Evolutionary conservation across 2,797 vertebrate species (phyloP), one percentile per base, ranked within the genome.

Genomic region (Harpagifer antarcticus): DNA sequence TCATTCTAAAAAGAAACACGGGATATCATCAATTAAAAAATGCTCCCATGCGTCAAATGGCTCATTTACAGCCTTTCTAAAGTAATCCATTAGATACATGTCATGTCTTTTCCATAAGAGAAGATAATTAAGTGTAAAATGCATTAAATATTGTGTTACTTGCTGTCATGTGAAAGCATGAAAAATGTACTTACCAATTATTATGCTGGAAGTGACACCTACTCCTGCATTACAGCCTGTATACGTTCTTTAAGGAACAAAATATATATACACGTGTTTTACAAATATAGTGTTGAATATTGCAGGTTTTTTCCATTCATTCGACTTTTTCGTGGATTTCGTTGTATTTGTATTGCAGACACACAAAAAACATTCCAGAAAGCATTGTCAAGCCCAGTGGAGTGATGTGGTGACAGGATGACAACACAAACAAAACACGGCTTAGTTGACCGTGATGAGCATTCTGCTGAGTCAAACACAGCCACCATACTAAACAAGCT

Each of bases 391-490:
- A 20, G 48, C 15, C 43, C 33, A 20, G 42, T 17, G 48, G 16
- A 69, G 44, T 49, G 57, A 72, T 42, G 60, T 57, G 60, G 13
- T 53, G 56, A 74, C 62, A 62, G 57, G n/a, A n/a, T 64, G 52
- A 61, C 60, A 74, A 68, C 23, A 45, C 44, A 61, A n/a, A 65
- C 44, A 59, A 20, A 77, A 72, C 59, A 66, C 58, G 66, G 23
- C 59, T 70, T 59, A 57, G 74, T 74, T 69, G 74, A 73, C 57
- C 59, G 65, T 19, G 58, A 66, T 60, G 73, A 54, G 57, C 17
- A 54, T 75, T 82, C 61, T 88, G 75, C 85, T 84, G 85, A 89
- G 58, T 88, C 78, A 82, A 70, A 81, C 61, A 48, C 23, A 59
- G 31, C 57, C 72, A 72, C 58, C n/a, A 48, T 2, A 61, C 60